These are phyloP conservation scores for Pogonognathellus flavescens DNA, from an alignment of 1,140 invertebrate genomes.

Conservation along the genomic window DNA sequence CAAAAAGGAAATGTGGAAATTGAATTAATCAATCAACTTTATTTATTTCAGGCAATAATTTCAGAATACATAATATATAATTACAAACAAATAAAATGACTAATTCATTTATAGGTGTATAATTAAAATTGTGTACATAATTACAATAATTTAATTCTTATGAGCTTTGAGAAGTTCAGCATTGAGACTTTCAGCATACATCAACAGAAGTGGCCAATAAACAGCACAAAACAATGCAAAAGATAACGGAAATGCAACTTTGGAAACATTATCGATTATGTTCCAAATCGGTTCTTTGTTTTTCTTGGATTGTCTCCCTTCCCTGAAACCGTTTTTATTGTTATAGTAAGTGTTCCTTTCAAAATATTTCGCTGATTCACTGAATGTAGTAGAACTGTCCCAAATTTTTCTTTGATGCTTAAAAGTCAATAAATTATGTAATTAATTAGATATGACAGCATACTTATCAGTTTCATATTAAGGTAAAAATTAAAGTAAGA, in stretches of 20 bases:
- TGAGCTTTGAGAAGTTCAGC: neutral
- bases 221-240: neutral
- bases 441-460: no score
- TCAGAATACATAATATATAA: no score
- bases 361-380: neutral
- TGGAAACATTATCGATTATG: conserved; percentile 1
- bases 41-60: no score
- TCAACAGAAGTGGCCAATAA: neutral
- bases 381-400: neutral
- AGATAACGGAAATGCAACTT: neutral
- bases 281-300: neutral
- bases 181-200: neutral
- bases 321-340: neutral
- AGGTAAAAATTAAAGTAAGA: no score
- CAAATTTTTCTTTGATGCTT: neutral
- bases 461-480: no score
- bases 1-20: no score
- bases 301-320: neutral
- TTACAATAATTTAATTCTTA: no score
- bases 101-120: no score
- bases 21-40: no score
- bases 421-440: neutral
- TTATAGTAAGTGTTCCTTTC: neutral
- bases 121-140: no score
- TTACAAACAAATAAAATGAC: no score